Conservation (phyloP, 2,888 invertebrate genomes). For the Cephus pulcher region DNA sequence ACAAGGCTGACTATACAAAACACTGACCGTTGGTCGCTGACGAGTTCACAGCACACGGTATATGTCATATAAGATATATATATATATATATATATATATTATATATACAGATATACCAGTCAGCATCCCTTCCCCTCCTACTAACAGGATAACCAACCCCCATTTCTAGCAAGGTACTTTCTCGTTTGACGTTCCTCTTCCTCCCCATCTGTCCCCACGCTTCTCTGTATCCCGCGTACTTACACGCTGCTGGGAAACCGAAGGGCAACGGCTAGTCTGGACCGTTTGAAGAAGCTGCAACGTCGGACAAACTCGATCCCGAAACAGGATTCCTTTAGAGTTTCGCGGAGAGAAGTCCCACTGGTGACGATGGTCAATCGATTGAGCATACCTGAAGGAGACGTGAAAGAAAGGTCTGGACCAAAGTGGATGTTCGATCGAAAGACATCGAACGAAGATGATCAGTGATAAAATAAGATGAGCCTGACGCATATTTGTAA, state of each 20-base stretch:
- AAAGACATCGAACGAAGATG: background rate
- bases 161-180: background rate
- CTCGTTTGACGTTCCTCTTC: conserved; percentile 1
- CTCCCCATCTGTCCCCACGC: background rate
- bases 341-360: background rate
- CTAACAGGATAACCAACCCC: background rate
- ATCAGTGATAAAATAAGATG: background rate
- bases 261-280: conserved; percentile 51
- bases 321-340: conserved; percentile 61
- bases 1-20: conserved; percentile 26
- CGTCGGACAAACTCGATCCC: conserved; percentile 55
- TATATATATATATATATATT: too few species aligned
- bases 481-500: background rate
- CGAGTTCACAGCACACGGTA: background rate
- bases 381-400: conserved; percentile 16
- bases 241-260: conserved; percentile 47
- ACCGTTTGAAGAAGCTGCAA: conserved; percentile 58
- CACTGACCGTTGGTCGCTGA: conserved; percentile 31
- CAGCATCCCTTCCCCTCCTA: background rate
- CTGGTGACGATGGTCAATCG: background rate
- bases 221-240: background rate
- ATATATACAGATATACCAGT: background rate
- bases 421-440: background rate
- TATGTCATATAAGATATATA: background rate
- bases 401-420: conserved; percentile 26